These are phyloP conservation scores for Ciconia maguari DNA, from an alignment of 2,113 vertebrate species.

Conservation along the genomic window DNA sequence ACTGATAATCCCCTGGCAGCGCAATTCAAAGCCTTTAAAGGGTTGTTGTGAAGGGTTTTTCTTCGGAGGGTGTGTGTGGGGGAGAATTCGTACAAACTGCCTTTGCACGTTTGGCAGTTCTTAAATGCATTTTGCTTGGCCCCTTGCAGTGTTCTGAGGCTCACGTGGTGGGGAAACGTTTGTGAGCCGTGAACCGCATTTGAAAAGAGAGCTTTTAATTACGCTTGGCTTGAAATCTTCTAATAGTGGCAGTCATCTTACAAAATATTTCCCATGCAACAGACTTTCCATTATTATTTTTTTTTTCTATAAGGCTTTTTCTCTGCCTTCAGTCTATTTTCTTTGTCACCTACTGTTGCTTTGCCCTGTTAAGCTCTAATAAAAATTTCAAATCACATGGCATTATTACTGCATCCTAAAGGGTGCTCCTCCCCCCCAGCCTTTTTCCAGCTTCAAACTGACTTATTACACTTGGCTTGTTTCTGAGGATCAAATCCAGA, in stretches of 20 bases:
- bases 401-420: conserved; percentile 35
- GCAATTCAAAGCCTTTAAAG: conserved; percentile 62
- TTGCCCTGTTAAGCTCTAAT: conserved; percentile 52
- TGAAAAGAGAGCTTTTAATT: conserved; percentile 68
- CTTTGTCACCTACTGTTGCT: conserved; percentile 58
- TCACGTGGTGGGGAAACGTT: conserved; percentile 48
- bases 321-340: conserved; percentile 22
- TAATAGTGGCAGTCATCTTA: conserved; percentile 49
- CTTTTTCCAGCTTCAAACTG: conserved; percentile 29
- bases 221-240: conserved; percentile 35
- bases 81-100: conserved; percentile 34
- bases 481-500: conserved; percentile 17
- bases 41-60: conserved; percentile 48
- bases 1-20: conserved; percentile 52
- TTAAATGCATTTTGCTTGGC: conserved; percentile 54
- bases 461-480: conserved; percentile 59
- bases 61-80: not conserved
- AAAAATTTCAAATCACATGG: conserved; percentile 38
- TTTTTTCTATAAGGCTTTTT: not conserved
- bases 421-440: conserved; percentile 35
- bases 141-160: conserved; percentile 54
- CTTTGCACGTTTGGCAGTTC: conserved; percentile 58
- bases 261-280: conserved; percentile 59
- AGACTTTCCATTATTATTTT: conserved; percentile 1
- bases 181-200: conserved; percentile 55